phyloP scores from a whole-genome alignment of 2,888 invertebrate genomes.

The Agrochola lychnidis region DNA sequence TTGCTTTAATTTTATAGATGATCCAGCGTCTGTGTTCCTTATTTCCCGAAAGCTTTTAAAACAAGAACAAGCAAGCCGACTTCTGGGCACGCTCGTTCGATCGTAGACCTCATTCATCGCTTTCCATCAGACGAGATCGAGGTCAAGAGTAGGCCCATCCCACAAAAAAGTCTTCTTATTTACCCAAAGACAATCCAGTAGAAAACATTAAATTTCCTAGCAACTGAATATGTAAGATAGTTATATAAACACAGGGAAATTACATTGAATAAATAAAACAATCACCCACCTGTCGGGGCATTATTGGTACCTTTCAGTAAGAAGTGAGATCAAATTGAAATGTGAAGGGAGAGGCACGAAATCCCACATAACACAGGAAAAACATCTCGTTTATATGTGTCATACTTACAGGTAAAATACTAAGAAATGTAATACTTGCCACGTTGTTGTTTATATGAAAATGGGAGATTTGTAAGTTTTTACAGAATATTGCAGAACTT shows the following conservation, averaged over 20 bases:
- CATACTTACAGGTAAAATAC: neutral
- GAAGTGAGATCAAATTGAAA: conserved; percentile 42
- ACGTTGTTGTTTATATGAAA: neutral
- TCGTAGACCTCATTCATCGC: neutral
- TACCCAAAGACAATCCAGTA: no score
- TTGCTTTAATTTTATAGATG: neutral
- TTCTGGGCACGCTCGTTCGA: neutral
- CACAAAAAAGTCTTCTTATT: neutral
- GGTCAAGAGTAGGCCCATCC: neutral
- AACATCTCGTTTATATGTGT: conserved; percentile 19
- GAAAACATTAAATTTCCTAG: no score
- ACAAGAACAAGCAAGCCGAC: neutral
- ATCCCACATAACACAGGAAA: conserved; percentile 7
- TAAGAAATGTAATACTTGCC: neutral
- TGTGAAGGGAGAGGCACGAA: conserved; percentile 14
- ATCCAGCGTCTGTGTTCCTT: neutral
- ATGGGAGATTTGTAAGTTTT: neutral
- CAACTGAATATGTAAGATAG: no score
- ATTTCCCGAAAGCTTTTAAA: neutral
- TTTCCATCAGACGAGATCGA: neutral
- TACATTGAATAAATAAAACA: conserved; percentile 17
- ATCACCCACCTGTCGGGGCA: neutral
- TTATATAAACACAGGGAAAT: conserved; percentile 1
- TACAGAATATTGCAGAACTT: conserved; percentile 2
- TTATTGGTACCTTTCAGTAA: conserved; percentile 26